Base-by-base conservation (phyloP, 2,113 vertebrate genomes). In the Sphyrna mokarran region DNA sequence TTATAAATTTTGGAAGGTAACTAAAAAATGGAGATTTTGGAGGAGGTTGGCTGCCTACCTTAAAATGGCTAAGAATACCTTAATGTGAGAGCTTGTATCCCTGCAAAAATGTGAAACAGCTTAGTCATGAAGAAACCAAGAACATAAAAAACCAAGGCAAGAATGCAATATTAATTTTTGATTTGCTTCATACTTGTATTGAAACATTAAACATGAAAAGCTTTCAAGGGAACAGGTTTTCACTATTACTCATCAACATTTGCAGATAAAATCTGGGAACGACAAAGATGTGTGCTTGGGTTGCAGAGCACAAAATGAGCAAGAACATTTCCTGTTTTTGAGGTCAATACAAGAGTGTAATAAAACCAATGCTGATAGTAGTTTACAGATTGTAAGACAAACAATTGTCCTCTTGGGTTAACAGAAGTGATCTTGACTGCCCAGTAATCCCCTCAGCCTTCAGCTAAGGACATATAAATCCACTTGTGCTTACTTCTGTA, bases 241-340 rank as follows among this genome's bases (percentile, higher is more conserved):
- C 40, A 70, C 37, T 72, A 5, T 40, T 48, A 16, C 66, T 40
- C 93, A 95, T 43, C 48, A 37, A 95, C 40, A 95, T 95, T 68
- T 95, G 40, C 93, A 95, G 68, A 26, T 43, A 66, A 91, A 66
- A 66, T 91, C 58, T 8, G 7, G 33, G 89, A 16, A 91, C 89
- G 66, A 91, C 40, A 95, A 40, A 72, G 43, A 23, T 95, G 37
- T 23, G 11, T 72, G 33, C 89, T 91, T 91, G 18, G 16, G 61
- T 94, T 72, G 26, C 66, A 95, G 72, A 95, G 93, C 68, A 72
- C 93, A 95, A 95, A 95, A 95, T 95, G 93, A 95, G 93, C 48
- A 14, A 70, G 70, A 95, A 95, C 69, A 48, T 72, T 72, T 95
- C 93, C 93, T 95, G 66, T 72, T 72, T 95, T 95, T 72, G 72